Evolutionary conservation across 2,113 vertebrate species (phyloP).

Genomic region (Myrmecophaga tridactyla): DNA sequence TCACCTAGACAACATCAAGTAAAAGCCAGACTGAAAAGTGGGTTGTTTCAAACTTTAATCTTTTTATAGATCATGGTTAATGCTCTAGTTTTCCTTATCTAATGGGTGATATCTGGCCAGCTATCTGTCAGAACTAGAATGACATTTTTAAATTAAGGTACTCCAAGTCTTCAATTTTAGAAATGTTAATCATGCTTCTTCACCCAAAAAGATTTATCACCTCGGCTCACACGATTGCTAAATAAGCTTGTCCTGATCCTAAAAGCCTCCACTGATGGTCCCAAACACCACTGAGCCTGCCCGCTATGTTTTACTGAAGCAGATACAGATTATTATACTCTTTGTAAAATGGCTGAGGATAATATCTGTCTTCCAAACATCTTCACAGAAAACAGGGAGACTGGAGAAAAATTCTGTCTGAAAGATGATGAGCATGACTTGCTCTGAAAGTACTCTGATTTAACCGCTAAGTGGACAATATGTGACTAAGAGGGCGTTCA

Average conservation of each 20-base stretch:
- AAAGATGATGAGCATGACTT: neutral
- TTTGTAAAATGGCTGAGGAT: slow-evolving; percentile 9
- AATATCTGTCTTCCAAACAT: neutral
- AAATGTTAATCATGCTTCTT: slow-evolving; percentile 35
- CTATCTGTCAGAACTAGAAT: neutral
- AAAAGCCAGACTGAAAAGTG: neutral
- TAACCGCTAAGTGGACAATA: neutral
- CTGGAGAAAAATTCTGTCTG: slow-evolving; percentile 10
- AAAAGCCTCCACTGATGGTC: neutral
- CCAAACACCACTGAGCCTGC: neutral
- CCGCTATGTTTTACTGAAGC: neutral
- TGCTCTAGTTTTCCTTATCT: neutral
- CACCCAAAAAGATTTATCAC: neutral
- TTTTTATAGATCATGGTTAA: neutral
- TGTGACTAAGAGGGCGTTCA: neutral
- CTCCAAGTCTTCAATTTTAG: neutral
- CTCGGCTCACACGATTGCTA: neutral
- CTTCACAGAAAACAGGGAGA: neutral
- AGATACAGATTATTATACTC: neutral
- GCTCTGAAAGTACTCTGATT: neutral
- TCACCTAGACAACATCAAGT: neutral
- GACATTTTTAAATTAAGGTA: slow-evolving; percentile 1
- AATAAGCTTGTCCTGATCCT: neutral
- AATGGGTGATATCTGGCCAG: neutral
- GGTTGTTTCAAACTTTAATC: neutral